Evolutionary conservation across 1,140 invertebrate species (phyloP), one percentile per base, ranked within the genome.

Genomic region (Oryzaephilus surinamensis): DNA sequence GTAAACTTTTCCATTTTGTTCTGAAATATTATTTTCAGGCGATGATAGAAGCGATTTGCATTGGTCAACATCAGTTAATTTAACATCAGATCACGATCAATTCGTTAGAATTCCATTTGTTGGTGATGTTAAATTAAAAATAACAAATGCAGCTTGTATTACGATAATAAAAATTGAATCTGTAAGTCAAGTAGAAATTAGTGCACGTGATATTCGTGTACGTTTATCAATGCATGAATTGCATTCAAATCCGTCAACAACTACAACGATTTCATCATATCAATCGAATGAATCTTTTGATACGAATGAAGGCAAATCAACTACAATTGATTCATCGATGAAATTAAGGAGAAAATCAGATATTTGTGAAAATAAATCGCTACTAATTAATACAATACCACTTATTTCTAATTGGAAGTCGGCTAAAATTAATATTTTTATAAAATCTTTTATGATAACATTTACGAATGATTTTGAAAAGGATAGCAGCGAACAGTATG

Each of bases 51-150:
- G 34, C 17, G 49, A 52, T 16, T 58, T 66, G 18, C 45, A 55
- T 24, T 72, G 70, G 70, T 71, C 67, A 2, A 55, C 55, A 24
- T 57, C 63, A 0, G 56, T 72, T 18, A 55, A 61, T 32, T 59
- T 67, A 2, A 59, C 61, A 34, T 62, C 63, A 35, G 62, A 60
- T n/a, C 63, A 66, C 38, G 74, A 81, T 38, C 75, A 78, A 45
- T 83, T 81, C 55, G 63, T 85, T 6, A 63, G 72, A 27, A 61
- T 88, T 24, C 79, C 77, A 1, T 64, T 67, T 23, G 65, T 71
- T 45, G 73, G 76, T 2, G 81, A 87, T 55, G 68, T 87, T 0
- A 84, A 82, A 61, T 62, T 89, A 2, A 68, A 71, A 3, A 71
- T 84, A 35, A 39, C 45, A 14, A 51, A 49, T 27, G 47, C 45